A percentile compares a stretch with the other conserved stretches of the same genome.
Evolutionary conservation across 2,888 invertebrate species (phyloP).

Genomic region (Saturnia pavonia): DNA sequence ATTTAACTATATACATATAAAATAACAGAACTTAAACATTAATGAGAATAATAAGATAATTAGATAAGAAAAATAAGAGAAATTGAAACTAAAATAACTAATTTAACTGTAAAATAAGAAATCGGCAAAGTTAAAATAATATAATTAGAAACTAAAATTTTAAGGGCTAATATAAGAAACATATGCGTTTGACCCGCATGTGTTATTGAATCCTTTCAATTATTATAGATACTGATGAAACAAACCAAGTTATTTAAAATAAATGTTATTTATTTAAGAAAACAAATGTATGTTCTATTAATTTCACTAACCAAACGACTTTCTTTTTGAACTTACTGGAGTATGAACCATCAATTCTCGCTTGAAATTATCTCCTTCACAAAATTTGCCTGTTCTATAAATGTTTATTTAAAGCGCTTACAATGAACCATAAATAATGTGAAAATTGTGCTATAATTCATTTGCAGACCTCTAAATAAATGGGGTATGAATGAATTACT

Average conservation of each 20-base stretch:
- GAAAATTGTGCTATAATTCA: slow-evolving; percentile 2
- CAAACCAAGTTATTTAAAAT: background rate
- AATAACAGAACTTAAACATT: too few relatives aligned
- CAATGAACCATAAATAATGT: background rate
- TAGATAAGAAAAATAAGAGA: too few relatives aligned
- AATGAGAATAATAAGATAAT: too few relatives aligned
- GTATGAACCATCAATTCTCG: background rate
- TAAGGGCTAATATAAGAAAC: too few relatives aligned
- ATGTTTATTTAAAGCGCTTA: slow-evolving; percentile 10
- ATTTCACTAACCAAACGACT: background rate
- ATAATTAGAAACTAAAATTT: too few relatives aligned
- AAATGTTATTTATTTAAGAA: background rate
- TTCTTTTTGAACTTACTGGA: background rate
- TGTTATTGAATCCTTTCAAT: background rate
- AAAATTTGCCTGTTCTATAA: background rate
- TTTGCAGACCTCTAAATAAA: background rate
- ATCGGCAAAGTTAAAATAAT: too few relatives aligned
- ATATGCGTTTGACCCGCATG: background rate
- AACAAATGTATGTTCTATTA: background rate
- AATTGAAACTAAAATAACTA: too few relatives aligned
- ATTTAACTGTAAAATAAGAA: too few relatives aligned
- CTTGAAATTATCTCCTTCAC: background rate
- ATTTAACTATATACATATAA: too few relatives aligned
- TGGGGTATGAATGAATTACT: slow-evolving; percentile 18
- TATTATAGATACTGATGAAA: background rate